Conservation (phyloP, 2,797 vertebrate genomes). For the Erethizon dorsatum region DNA sequence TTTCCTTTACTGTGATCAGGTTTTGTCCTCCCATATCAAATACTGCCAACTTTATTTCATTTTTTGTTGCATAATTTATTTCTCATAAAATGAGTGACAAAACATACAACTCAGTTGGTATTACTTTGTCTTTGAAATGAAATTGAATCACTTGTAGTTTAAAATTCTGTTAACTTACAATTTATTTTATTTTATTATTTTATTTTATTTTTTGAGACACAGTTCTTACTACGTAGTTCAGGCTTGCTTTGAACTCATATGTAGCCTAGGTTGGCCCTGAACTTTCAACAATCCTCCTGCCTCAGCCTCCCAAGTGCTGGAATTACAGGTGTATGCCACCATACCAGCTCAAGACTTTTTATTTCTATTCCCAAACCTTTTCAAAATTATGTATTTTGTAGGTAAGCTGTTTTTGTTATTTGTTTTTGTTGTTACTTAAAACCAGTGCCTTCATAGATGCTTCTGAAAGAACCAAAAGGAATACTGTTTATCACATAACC, state of each 20-base stretch:
- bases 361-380: neutral
- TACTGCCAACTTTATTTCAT: constrained; percentile 75
- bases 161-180: constrained; percentile 41
- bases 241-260: neutral
- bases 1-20: constrained; percentile 72
- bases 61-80: constrained; percentile 80
- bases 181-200: constrained; percentile 63
- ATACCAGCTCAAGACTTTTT: neutral
- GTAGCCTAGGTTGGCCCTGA: neutral
- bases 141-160: neutral
- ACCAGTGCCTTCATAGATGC: neutral
- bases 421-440: constrained; percentile 19
- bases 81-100: constrained; percentile 17
- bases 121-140: constrained; percentile 26
- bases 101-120: neutral
- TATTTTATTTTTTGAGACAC: neutral
- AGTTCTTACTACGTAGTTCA: neutral
- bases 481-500: neutral
- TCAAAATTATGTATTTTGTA: neutral
- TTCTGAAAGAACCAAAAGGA: constrained; percentile 36
- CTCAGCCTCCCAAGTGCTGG: neutral
- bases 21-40: constrained; percentile 79
- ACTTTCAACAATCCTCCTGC: neutral
- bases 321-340: neutral
- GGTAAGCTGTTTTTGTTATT: neutral